phyloP scores from a whole-genome alignment of 2,888 invertebrate genomes.

The Leptodirus hochenwartii region DNA sequence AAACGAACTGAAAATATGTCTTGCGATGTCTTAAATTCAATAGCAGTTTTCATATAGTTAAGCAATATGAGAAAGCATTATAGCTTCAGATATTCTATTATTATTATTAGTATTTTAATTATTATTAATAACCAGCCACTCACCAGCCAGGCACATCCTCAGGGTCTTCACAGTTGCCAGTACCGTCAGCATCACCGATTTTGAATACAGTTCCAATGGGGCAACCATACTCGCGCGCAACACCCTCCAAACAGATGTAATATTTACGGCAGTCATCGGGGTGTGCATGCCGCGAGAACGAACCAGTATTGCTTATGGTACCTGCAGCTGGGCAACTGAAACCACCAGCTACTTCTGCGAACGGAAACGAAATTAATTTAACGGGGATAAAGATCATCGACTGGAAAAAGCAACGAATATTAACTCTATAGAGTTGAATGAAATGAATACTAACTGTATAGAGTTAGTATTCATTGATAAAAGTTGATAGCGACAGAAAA shows the following conservation, averaged over 20 bases:
- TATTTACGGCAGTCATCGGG: conserved; percentile 90
- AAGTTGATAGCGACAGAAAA: no score
- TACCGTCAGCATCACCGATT: conserved; percentile 77
- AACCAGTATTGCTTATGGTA: conserved; percentile 64
- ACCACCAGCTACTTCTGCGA: conserved; percentile 76
- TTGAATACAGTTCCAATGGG: conserved; percentile 93
- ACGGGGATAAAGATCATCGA: conserved; percentile 6
- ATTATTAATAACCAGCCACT: no score
- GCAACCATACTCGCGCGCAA: conserved; percentile 85
- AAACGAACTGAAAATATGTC: no score
- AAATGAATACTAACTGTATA: no score
- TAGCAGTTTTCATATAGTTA: no score
- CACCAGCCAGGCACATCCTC: conserved; percentile 93
- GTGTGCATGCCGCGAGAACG: conserved; percentile 89
- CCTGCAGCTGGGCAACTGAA: conserved; percentile 72
- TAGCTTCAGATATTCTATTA: no score
- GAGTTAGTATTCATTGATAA: no score
- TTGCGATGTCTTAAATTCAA: no score
- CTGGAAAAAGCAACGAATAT: background rate
- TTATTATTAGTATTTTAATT: no score
- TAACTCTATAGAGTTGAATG: background rate
- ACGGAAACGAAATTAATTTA: no score
- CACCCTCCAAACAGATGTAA: conserved; percentile 83
- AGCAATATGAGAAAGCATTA: no score
- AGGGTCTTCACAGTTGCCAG: conserved; percentile 86